A percentile compares a stretch with the other conserved stretches of the same genome.
phyloP scores from a whole-genome alignment of 2,797 vertebrate genomes.

The Rhinella marina region DNA sequence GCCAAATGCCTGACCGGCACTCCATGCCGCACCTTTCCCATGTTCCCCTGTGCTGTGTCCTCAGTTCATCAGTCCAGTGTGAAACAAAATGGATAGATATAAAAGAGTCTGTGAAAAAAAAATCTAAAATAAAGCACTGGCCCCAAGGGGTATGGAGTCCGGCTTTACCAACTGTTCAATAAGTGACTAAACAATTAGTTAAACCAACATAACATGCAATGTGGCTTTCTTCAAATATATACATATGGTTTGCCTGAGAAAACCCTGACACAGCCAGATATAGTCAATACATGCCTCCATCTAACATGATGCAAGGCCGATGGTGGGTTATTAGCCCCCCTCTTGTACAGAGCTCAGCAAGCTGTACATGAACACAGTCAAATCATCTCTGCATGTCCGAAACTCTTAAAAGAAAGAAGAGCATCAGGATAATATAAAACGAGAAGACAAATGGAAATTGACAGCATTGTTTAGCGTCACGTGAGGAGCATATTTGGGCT shows the following conservation, averaged over 20 bases:
- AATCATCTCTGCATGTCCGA: constrained; percentile 42
- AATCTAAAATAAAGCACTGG: not conserved
- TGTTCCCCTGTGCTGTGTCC: not conserved
- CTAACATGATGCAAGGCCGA: constrained; percentile 2
- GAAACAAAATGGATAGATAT: not conserved
- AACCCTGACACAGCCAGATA: constrained; percentile 26
- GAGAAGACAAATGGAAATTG: constrained; percentile 41
- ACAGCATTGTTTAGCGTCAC: constrained; percentile 41
- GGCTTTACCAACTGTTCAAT: not conserved
- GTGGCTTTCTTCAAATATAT: constrained; percentile 8
- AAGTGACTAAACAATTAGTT: constrained; percentile 22
- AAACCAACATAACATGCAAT: constrained; percentile 29
- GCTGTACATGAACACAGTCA: constrained; percentile 1
- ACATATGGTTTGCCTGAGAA: constrained; percentile 27
- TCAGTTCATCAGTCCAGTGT: not conserved
- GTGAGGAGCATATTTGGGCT: constrained; percentile 11
- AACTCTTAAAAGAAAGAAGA: constrained; percentile 42
- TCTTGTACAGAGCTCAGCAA: constrained; percentile 21
- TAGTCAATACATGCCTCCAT: constrained; percentile 10
- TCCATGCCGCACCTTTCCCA: not conserved
- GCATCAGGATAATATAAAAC: constrained; percentile 42
- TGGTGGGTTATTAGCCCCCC: constrained; percentile 33
- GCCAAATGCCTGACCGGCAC: constrained; percentile 1
- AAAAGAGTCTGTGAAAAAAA: not conserved
- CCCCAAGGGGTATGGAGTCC: not conserved